phyloP scores from a whole-genome alignment of 2,888 invertebrate species.

The Apamea monoglypha region DNA sequence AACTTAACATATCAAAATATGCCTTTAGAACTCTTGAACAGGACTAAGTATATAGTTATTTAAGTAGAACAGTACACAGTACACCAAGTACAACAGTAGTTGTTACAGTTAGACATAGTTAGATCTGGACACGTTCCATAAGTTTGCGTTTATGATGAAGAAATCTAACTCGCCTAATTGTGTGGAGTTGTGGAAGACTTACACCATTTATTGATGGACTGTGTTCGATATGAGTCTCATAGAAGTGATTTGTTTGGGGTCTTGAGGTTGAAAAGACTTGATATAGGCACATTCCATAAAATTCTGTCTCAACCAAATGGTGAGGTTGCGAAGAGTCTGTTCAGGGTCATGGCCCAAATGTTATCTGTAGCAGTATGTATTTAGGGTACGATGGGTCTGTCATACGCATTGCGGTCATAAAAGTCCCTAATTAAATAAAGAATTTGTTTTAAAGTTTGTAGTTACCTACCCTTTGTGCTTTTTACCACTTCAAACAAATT shows the following conservation, averaged over 20 bases:
- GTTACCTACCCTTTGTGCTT: not conserved
- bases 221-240: not conserved
- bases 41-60: not conserved
- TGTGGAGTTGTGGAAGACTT: not conserved
- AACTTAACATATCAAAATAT: not conserved
- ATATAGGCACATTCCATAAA: not conserved
- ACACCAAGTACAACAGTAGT: not conserved
- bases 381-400: not conserved
- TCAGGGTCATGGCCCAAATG: not conserved
- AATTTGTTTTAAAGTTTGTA: not conserved
- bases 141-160: not conserved
- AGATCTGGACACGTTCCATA: not conserved
- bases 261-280: too few species aligned
- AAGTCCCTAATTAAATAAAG: not conserved
- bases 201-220: not conserved
- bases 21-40: not conserved
- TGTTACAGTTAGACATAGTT: not conserved
- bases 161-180: not conserved
- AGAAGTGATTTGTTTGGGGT: not conserved
- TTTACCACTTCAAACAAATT: constrained; percentile 6
- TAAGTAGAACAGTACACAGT: too few species aligned
- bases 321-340: not conserved
- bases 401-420: not conserved
- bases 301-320: not conserved
- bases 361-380: not conserved